Evolutionary conservation across 2,113 vertebrate species (phyloP), one percentile per base, ranked within the genome.

Genomic region (Telmatochromis sp.): DNA sequence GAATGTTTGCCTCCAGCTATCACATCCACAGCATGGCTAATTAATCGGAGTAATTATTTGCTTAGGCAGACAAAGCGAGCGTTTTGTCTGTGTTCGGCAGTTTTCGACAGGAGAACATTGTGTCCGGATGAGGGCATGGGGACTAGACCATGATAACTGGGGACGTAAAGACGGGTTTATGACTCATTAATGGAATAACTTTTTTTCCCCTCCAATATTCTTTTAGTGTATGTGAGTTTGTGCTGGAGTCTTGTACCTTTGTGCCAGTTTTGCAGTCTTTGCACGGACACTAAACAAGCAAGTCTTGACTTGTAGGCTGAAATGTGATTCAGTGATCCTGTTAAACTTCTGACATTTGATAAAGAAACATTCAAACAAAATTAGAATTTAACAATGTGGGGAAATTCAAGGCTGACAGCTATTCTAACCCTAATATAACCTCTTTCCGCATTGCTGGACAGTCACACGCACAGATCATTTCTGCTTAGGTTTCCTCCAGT

Each of bases 41-140:
- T 97, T 96, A 96, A 96, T 96, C 89, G 85, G 93, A 94, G 95
- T 96, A 96, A 96, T 95, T 96, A 97, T 96, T 97, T 97, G 96
- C 96, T 97, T 96, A 96, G 94, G 94, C 95, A 90, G 94, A 96
- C 94, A 96, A 96, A 96, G 95, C 95, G 94, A 93, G 91, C 63
- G 83, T 95, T 96, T 95, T 96, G 95, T 95, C 94, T 92, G 93
- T 90, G 87, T 93, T 94, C 89, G 87, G 94, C 95, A 96, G 82
- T 96, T 96, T 96, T 93, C 88, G 87, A 94, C 90, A 89, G 92
- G 84, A 92, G 93, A 95, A 95, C 95, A 95, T 91, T 90, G 93
- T 89, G 93, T 96, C 93, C 90, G 78, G 82, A 90, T 91, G 90
- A 94, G 93, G 93, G 87, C 92, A 87, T 35, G 37, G 87, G 73